Conservation (phyloP, 2,113 vertebrate species). For the Ginglymostoma cirratum region DNA sequence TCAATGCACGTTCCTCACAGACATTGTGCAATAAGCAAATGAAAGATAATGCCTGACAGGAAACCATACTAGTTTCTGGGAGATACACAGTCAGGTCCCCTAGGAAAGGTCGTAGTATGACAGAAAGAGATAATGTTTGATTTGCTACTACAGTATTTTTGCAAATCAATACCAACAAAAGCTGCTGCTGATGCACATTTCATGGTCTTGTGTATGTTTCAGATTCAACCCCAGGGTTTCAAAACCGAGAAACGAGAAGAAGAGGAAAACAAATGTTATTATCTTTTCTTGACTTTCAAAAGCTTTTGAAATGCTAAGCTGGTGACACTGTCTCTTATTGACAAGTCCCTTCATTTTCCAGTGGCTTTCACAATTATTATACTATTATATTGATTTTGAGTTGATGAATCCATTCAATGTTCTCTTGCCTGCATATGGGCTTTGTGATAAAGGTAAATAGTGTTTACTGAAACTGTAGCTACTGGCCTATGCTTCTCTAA, state of each 20-base stretch:
- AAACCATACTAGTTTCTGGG: not conserved
- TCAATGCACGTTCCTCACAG: not conserved
- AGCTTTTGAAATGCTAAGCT: not conserved
- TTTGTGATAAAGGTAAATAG: not conserved
- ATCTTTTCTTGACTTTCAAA: not conserved
- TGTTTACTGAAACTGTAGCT: not conserved
- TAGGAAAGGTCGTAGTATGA: conserved; percentile 15
- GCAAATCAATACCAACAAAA: conserved; percentile 5
- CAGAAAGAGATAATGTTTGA: conserved; percentile 26
- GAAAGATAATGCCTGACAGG: not conserved
- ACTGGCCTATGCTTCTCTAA: not conserved
- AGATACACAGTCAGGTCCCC: not conserved
- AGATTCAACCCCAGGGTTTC: not conserved
- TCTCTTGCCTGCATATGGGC: not conserved
- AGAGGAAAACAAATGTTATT: not conserved
- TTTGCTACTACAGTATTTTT: not conserved
- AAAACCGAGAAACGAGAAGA: not conserved
- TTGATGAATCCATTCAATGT: not conserved
- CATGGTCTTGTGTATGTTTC: not conserved
- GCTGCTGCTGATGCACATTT: not conserved
- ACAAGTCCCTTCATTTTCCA: conserved; percentile 11
- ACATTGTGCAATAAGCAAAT: not conserved
- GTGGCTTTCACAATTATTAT: not conserved
- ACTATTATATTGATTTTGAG: not conserved
- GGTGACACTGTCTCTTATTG: not conserved